Evolutionary conservation across 2,797 vertebrate species (phyloP), one percentile per base, ranked within the genome.

Genomic region (Phalloptychus januarius): DNA sequence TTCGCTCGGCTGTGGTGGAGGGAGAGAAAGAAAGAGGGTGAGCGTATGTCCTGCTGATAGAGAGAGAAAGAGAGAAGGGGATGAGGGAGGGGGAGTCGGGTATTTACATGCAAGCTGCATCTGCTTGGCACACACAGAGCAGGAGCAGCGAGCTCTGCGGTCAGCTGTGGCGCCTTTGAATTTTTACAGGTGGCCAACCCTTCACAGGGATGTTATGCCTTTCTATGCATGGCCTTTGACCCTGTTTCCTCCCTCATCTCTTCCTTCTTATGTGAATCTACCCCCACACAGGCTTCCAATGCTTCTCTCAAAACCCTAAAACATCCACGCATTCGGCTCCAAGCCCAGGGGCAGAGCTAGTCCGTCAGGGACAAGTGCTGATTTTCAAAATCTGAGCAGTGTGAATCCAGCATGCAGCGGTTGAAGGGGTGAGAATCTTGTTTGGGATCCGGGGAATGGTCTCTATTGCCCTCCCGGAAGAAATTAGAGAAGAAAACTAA

Each of bases 101-200:
- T 81, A 89, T 92, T 87, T 88, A 91, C 85, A 91, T 91, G 85
- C 90, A 87, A 85, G 86, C 84, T 79, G 90, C 86, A 74, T 90
- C 88, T 36, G 76, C 90, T 73, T 78, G 67, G 67, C 45, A 72
- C 72, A 84, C 79, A 84, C 71, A 70, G 77, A 83, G 77, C 76
- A 36, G 67, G 81, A 74, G 86, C 79, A 74, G 83, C 58, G 65
- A 67, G 50, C 70, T 54, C 75, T 2, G 7, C 28, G 25, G 20
- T 54, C 40, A 70, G 40, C 67, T 44, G 50, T 33, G 72, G 48
- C n/a, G 56, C 3, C 63, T 69, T 70, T 65, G 11, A 42, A 70
- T 61, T 40, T 52, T 40, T 58, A 44, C 73, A 61, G n/a, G 38
- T 58, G 54, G 7, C n/a, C 52, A 8, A 44, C 16, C 50, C 13